A percentile compares a stretch with the other conserved stretches of the same genome.
Conservation (phyloP, 2,797 vertebrate genomes). For the Pseudochirops corinnae region DNA sequence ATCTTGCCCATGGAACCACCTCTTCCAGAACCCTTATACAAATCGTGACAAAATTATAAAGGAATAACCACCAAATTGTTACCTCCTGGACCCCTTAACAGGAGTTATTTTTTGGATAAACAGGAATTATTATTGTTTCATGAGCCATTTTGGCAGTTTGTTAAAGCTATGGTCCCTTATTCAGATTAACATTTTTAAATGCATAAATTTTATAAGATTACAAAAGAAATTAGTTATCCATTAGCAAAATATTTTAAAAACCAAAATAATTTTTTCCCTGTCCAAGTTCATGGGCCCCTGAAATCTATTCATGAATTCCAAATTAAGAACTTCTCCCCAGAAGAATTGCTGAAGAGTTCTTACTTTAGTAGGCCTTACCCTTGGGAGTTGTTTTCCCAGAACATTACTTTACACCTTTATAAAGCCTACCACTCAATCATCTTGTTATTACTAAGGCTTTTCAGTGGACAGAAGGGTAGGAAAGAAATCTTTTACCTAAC, state of each 20-base stretch:
- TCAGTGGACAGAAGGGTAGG: background rate
- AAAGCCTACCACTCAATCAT: background rate
- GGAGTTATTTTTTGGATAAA: background rate
- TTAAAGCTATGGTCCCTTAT: too few relatives aligned
- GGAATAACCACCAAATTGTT: background rate
- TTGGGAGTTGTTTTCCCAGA: background rate
- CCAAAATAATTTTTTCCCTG: background rate
- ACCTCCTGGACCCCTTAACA: background rate
- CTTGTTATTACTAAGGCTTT: background rate
- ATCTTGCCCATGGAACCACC: background rate
- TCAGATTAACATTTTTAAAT: background rate
- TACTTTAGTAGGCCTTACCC: background rate
- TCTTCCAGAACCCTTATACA: background rate
- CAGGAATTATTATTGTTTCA: background rate
- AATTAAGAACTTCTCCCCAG: background rate
- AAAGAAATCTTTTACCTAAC: too few relatives aligned
- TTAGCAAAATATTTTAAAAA: background rate
- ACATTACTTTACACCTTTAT: too few relatives aligned
- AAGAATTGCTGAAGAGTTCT: background rate
- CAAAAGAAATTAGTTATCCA: background rate
- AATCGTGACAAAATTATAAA: background rate
- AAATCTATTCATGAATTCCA: background rate
- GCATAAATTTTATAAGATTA: background rate
- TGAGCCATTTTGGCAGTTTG: too few relatives aligned
- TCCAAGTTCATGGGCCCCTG: background rate